A percentile compares a stretch with the other conserved stretches of the same genome.
Evolutionary conservation across 2,113 vertebrate genomes (phyloP).

Genomic region (Carollia perspicillata): DNA sequence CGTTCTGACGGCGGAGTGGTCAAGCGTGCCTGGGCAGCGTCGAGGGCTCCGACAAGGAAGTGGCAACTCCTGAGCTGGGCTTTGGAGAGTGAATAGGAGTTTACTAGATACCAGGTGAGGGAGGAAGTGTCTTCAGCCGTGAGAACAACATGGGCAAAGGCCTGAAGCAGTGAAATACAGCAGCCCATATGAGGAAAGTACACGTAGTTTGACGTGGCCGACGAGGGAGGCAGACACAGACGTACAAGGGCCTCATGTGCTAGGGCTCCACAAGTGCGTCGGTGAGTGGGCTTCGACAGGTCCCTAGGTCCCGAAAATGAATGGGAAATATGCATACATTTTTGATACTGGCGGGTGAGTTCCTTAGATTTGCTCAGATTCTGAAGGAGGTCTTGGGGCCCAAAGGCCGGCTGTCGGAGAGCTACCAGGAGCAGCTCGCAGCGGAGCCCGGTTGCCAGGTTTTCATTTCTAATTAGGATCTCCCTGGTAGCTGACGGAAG

Average conservation of each 20-base stretch:
- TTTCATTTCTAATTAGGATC: background rate
- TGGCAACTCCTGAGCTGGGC: background rate
- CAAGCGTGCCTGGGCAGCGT: background rate
- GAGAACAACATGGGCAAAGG: background rate
- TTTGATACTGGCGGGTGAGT: background rate
- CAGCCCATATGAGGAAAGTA: background rate
- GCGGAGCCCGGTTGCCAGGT: background rate
- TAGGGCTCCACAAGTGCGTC: background rate
- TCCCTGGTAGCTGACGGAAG: background rate
- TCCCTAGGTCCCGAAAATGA: background rate
- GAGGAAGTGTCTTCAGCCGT: background rate
- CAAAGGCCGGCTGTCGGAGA: background rate
- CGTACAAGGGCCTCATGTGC: accelerated
- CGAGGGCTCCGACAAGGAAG: background rate
- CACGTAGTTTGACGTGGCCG: background rate
- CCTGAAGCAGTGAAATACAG: background rate
- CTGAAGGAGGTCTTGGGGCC: background rate
- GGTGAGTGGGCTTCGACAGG: background rate
- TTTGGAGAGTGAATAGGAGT: background rate
- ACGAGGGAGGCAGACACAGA: background rate
- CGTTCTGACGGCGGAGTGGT: background rate
- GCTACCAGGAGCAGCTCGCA: background rate
- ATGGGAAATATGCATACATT: background rate
- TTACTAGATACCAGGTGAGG: background rate
- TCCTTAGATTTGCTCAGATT: background rate